These are phyloP conservation scores for Tylochromis polylepis DNA, from an alignment of 2,113 vertebrate species.

Conservation along the genomic window DNA sequence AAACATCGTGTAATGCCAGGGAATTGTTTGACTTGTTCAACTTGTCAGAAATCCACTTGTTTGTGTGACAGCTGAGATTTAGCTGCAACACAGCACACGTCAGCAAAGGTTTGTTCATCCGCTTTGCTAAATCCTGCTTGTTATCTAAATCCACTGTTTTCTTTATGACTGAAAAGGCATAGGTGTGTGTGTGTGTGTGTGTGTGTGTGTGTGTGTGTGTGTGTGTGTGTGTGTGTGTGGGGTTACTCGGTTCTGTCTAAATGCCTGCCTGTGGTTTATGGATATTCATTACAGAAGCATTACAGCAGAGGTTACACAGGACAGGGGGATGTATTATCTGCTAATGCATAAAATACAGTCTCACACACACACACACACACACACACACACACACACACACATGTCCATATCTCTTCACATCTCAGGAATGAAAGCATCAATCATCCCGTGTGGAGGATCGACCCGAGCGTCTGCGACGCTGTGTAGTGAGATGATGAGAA, in stretches of 20 bases:
- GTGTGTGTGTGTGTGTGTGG: background rate
- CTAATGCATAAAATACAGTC: slow-evolving; percentile 45
- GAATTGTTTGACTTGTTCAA: background rate
- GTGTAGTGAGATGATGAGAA: slow-evolving; percentile 27
- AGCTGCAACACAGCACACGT: background rate
- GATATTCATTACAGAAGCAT: slow-evolving; percentile 67
- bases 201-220: background rate
- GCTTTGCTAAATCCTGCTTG: background rate
- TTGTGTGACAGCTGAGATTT: background rate
- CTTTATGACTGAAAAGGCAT: background rate
- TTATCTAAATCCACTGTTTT: slow-evolving; percentile 9
- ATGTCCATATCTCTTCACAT: slow-evolving; percentile 18
- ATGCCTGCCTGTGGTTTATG: slow-evolving; percentile 54
- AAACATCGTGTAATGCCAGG: background rate
- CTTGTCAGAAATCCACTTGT: background rate
- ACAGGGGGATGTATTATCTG: slow-evolving; percentile 43
- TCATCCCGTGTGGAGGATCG: slow-evolving; percentile 10
- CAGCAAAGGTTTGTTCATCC: background rate
- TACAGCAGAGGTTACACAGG: slow-evolving; percentile 60
- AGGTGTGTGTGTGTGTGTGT: background rate
- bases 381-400: background rate
- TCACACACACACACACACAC: background rate
- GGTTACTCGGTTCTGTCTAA: background rate
- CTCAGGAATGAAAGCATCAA: slow-evolving; percentile 43
- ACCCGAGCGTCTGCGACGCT: background rate